Percentiles rank a stretch among this genome's conserved stretches.
phyloP scores from a whole-genome alignment of 1,140 invertebrate genomes.

The Cherax destructor region DNA sequence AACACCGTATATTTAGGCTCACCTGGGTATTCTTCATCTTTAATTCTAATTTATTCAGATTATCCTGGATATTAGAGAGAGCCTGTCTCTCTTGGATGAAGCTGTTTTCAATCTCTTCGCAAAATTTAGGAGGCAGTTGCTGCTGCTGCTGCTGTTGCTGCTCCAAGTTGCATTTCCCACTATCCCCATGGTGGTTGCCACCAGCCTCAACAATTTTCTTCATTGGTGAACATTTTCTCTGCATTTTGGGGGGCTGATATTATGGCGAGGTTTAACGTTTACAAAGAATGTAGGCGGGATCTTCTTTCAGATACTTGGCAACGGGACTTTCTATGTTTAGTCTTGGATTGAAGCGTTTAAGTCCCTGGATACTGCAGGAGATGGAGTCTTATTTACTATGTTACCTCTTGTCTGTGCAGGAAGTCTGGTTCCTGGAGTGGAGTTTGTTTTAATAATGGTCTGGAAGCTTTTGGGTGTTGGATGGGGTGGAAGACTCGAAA shows the following conservation, averaged over 20 bases:
- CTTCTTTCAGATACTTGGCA: conserved; percentile 16
- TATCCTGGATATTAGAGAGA: neutral
- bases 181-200: neutral
- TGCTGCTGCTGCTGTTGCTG: neutral
- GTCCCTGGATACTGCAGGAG: neutral
- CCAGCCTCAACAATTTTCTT: neutral
- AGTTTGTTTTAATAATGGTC: neutral
- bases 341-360: conserved; percentile 1
- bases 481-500: conserved; percentile 14
- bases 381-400: neutral
- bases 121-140: neutral
- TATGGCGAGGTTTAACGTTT: conserved; percentile 6
- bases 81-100: neutral
- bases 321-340: conserved; percentile 18
- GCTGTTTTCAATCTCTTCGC: neutral
- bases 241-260: conserved; percentile 1
- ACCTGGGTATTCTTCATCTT: conserved; percentile 14
- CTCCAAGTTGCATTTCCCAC: neutral
- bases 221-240: neutral
- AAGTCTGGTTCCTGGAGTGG: neutral
- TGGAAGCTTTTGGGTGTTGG: neutral
- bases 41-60: conserved; percentile 2
- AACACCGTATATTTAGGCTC: neutral
- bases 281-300: neutral
- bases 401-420: neutral